Base-by-base conservation (phyloP, 2,113 vertebrate species). In the Psilopogon haemacephalus region DNA sequence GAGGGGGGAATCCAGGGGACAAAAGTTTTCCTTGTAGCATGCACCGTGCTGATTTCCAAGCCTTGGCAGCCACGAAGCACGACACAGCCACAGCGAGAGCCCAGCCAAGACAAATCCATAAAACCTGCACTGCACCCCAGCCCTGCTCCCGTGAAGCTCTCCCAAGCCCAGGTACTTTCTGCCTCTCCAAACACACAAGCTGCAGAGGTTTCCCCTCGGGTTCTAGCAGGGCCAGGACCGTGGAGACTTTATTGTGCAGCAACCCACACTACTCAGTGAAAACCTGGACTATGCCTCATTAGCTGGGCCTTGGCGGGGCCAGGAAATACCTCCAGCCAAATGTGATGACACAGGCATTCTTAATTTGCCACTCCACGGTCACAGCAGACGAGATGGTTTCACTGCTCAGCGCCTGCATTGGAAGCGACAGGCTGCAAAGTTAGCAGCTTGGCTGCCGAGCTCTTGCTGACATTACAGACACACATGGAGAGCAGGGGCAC, bases 271-370 rank as follows among this genome's bases (percentile, higher is more conserved):
- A 95, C 83, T 95, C 89, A 76, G 84, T 55, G 78, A 83, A 93
- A 92, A 95, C 80, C 95, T 95, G 94, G 92, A 95, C 91, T 94
- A 87, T 0, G 1, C 80, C 83, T 87, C 92, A 86, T 94, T 95
- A 93, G 88, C 46, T 90, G 93, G 80, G 82, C 73, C 86, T 94
- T 92, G 90, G 73, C 95, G 95, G 91, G 87, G 79, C 72, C 91
- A 97, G 95, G 94, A 97, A 97, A 95, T 93, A 94, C 77, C 91
- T 95, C 88, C 76, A 89, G 94, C 94, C 85, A 95, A 94, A 95
- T 96, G 94, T 95, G 90, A 95, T 95, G 91, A 96, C 94, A 95
- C 91, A 94, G 76, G 65, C 87, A 92, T 95, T 96, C 97, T 95
- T 96, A 94, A 97, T 96, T 95, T 94, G 86, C 91, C 91, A 86